Conservation (phyloP, 2,888 invertebrate species). For the Aspidiotus rigidus region DNA sequence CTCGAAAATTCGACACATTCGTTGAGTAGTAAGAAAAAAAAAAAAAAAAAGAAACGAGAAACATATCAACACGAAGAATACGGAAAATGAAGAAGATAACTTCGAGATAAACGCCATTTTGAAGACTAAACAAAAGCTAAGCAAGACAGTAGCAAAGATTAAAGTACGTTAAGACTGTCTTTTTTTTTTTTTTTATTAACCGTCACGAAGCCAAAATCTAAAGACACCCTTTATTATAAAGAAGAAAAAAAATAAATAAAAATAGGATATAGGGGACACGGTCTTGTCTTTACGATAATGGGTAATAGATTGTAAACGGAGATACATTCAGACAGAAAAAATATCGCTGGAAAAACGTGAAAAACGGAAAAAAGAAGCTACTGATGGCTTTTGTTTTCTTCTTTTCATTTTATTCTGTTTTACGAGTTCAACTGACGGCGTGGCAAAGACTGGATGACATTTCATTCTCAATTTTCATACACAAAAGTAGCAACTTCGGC, state of each 20-base stretch:
- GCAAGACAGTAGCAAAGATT: neutral
- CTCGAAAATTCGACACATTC: too few relatives aligned
- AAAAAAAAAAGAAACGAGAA: too few relatives aligned
- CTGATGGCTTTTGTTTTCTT: neutral
- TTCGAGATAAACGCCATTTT: neutral
- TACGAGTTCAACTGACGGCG: too few relatives aligned
- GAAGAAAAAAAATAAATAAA: neutral
- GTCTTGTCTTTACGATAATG: neutral
- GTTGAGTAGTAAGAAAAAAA: too few relatives aligned
- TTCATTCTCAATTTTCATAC: too few relatives aligned
- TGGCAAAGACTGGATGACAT: too few relatives aligned
- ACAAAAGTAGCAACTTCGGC: too few relatives aligned
- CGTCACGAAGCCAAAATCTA: neutral
- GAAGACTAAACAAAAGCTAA: neutral
- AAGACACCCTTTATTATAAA: neutral
- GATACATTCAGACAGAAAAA: neutral
- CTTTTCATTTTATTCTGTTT: too few relatives aligned
- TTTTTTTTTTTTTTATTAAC: too few relatives aligned
- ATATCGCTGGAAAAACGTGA: neutral
- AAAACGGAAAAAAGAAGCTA: neutral
- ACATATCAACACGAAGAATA: too few relatives aligned
- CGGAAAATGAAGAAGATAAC: neutral
- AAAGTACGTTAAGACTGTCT: constrained; percentile 2
- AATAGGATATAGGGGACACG: too few relatives aligned
- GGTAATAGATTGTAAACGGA: constrained; percentile 4